Percentiles rank a stretch among this genome's conserved stretches.
These are phyloP conservation scores for Liopterus haemorrhoidalis DNA, from an alignment of 2,888 invertebrate species.

Conservation along the genomic window DNA sequence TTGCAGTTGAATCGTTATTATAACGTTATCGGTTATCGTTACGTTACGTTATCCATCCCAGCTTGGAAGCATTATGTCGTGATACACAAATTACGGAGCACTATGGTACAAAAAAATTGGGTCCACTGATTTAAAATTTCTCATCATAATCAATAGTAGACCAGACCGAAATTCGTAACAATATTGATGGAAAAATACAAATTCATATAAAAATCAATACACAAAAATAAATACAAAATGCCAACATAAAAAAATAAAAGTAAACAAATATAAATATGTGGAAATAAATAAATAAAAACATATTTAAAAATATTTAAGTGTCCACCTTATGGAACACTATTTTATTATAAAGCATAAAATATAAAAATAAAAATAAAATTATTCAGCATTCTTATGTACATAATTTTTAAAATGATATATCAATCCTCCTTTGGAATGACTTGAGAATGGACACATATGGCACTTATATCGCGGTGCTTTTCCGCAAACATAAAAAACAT, in stretches of 20 bases:
- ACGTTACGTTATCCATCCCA: no score
- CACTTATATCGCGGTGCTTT: conserved; percentile 20
- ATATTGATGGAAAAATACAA: neutral
- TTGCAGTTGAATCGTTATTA: no score
- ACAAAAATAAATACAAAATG: neutral
- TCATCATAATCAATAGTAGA: no score
- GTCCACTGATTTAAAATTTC: no score
- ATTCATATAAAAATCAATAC: neutral
- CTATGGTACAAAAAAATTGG: no score
- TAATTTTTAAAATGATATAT: conserved; percentile 24
- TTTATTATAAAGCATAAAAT: no score
- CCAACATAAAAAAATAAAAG: neutral
- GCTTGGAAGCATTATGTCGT: no score
- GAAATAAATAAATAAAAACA: conserved; percentile 8
- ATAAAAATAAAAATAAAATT: conserved; percentile 7
- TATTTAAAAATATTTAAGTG: conserved; percentile 11
- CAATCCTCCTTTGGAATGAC: conserved; percentile 22
- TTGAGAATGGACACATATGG: conserved; percentile 14
- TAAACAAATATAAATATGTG: neutral
- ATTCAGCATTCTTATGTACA: conserved; percentile 9
- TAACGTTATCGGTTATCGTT: no score
- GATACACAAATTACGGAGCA: no score
- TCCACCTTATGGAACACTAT: no score
- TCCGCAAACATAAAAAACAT: conserved; percentile 20
- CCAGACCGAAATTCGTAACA: no score